These are phyloP conservation scores for Plagodis pulveraria DNA, from an alignment of 2,888 invertebrate species.

Conservation along the genomic window DNA sequence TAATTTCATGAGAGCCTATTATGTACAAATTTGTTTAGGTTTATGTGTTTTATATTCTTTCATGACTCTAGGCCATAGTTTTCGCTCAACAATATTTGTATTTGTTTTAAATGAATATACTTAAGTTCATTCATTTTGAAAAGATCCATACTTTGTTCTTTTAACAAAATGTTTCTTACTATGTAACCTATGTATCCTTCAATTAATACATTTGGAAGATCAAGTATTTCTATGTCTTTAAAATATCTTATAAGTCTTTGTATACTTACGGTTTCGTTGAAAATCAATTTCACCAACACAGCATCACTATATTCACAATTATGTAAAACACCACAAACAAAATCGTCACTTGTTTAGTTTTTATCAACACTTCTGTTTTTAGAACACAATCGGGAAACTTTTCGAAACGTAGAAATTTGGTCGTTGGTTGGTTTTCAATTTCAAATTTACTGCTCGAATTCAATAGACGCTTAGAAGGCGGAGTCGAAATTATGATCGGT, in stretches of 20 bases:
- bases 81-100: too few species aligned
- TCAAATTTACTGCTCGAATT: constrained; percentile 36
- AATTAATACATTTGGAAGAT: too few species aligned
- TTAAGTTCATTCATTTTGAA: too few species aligned
- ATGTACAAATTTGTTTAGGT: too few species aligned
- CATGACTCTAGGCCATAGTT: too few species aligned
- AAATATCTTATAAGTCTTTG: constrained; percentile 12
- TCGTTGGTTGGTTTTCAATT: constrained; percentile 38
- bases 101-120: too few species aligned
- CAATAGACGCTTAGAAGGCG: constrained; percentile 43
- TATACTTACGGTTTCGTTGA: constrained; percentile 69
- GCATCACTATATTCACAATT: constrained; percentile 76
- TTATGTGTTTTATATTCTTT: too few species aligned
- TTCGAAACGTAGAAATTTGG: constrained; percentile 9
- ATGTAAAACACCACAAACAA: constrained; percentile 52
- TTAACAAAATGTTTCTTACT: too few species aligned
- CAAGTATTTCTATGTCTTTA: neutral
- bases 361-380: constrained; percentile 46
- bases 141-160: too few species aligned
- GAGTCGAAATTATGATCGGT: constrained; percentile 63
- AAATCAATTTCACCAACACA: constrained; percentile 61
- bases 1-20: too few species aligned
- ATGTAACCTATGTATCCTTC: too few species aligned
- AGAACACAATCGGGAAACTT: constrained; percentile 38
- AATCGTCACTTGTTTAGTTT: constrained; percentile 53